These are phyloP conservation scores for Halocynthia aurantium DNA, from an alignment of 23 tunicate genomes.

Conservation along the genomic window DNA sequence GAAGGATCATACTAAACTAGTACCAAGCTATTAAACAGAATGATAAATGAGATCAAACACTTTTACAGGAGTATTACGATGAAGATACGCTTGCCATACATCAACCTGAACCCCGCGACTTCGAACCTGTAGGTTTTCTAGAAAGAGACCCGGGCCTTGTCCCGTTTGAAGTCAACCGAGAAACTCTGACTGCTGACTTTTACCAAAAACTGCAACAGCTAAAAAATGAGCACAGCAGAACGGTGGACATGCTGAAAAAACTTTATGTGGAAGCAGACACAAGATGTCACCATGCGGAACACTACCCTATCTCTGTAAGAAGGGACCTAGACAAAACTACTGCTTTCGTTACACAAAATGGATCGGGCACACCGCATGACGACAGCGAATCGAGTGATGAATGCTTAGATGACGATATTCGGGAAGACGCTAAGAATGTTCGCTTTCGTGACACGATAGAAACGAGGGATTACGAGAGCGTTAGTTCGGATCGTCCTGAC, in stretches of 20 bases:
- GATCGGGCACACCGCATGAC: background rate
- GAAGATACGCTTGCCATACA: conserved; percentile 16
- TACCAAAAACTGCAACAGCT: conserved; percentile 39
- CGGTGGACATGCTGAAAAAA: conserved; percentile 44
- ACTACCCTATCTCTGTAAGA: conserved; percentile 16
- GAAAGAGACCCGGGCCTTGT: conserved; percentile 14
- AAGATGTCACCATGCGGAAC: conserved; percentile 24
- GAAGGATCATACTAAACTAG: no score
- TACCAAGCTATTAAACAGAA: no score
- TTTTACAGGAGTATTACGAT: conserved; percentile 19
- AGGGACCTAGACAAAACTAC: conserved; percentile 1
- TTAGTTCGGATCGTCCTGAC: background rate
- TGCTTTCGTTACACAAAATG: conserved; percentile 7
- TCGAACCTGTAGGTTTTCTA: background rate
- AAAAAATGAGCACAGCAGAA: conserved; percentile 67
- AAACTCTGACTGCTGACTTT: conserved; percentile 40
- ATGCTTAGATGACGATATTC: conserved; percentile 15
- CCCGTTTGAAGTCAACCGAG: conserved; percentile 37
- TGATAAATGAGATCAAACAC: no score
- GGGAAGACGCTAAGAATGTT: background rate
- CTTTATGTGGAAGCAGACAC: conserved; percentile 22
- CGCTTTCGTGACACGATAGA: conserved; percentile 28
- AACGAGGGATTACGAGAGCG: background rate
- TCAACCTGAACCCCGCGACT: conserved; percentile 1
- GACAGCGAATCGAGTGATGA: conserved; percentile 9